These are phyloP conservation scores for Psilopsiagon aymara DNA, from an alignment of 2,113 vertebrate genomes.

Conservation along the genomic window DNA sequence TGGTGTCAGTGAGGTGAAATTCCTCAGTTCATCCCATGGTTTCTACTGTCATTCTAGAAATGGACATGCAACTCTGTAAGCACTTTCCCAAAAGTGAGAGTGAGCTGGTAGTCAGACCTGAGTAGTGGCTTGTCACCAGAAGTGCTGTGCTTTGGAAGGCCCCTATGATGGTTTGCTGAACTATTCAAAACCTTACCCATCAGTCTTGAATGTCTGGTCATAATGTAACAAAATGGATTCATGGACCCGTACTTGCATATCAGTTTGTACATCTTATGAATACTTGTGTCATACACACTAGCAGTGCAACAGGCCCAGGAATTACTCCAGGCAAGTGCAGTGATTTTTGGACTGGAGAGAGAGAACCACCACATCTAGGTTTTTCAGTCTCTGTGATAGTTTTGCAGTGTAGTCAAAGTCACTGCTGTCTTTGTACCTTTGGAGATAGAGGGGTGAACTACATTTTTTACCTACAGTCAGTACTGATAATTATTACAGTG, in stretches of 20 bases:
- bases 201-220: neutral
- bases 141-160: neutral
- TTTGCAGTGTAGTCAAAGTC: neutral
- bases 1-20: neutral
- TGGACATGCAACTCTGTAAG: rapidly evolving
- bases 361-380: neutral
- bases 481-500: neutral
- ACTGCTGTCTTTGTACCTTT: neutral
- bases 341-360: neutral
- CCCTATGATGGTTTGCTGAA: neutral
- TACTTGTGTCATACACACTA: neutral
- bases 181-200: neutral
- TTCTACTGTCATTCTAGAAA: neutral
- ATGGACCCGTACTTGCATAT: neutral
- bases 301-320: neutral
- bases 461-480: neutral
- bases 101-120: neutral
- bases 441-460: neutral
- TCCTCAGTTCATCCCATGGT: neutral
- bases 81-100: neutral
- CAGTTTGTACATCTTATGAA: neutral
- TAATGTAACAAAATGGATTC: neutral
- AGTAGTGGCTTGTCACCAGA: neutral
- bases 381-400: neutral
- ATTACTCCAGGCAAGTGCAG: neutral